Conservation (phyloP, 2,797 vertebrate species). For the Lepidocolaptes lacrymiger region DNA sequence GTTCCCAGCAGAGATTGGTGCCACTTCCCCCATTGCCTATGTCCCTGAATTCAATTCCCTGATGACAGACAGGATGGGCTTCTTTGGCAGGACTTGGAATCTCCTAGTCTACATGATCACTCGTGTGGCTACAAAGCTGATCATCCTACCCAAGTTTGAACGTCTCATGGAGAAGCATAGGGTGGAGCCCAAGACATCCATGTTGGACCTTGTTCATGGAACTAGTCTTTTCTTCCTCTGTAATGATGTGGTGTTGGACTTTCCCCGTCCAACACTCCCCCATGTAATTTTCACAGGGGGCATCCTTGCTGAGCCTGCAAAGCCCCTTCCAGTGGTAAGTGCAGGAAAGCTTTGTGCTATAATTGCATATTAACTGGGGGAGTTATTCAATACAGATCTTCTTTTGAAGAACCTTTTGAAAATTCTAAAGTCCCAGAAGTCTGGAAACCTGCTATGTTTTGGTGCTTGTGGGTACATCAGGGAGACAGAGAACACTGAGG, state of each 20-base stretch:
- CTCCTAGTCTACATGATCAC: slow-evolving; percentile 66
- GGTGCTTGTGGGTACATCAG: background rate
- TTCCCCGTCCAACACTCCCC: slow-evolving; percentile 68
- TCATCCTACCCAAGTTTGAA: slow-evolving; percentile 71
- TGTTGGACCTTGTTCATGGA: slow-evolving; percentile 65
- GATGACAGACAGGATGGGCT: slow-evolving; percentile 72
- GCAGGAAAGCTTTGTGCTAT: background rate
- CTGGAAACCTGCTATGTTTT: background rate
- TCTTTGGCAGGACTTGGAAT: slow-evolving; percentile 72
- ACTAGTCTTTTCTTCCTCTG: slow-evolving; percentile 70
- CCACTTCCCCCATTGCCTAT: slow-evolving; percentile 69
- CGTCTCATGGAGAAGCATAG: slow-evolving; percentile 62
- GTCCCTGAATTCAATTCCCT: slow-evolving; percentile 77
- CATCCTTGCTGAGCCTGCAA: slow-evolving; percentile 62
- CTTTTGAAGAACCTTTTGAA: background rate
- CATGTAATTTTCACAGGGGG: slow-evolving; percentile 70
- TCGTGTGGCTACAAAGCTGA: slow-evolving; percentile 52
- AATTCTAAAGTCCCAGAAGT: background rate
- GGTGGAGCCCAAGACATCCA: slow-evolving; percentile 45
- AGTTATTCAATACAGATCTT: background rate
- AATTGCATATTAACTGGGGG: background rate
- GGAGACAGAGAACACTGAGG: background rate
- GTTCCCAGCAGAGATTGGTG: slow-evolving; percentile 74
- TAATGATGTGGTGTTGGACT: slow-evolving; percentile 69
- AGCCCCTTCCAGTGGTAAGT: slow-evolving; percentile 68